Conservation (phyloP, 2,888 invertebrate species). For the Heliconius cydno region DNA sequence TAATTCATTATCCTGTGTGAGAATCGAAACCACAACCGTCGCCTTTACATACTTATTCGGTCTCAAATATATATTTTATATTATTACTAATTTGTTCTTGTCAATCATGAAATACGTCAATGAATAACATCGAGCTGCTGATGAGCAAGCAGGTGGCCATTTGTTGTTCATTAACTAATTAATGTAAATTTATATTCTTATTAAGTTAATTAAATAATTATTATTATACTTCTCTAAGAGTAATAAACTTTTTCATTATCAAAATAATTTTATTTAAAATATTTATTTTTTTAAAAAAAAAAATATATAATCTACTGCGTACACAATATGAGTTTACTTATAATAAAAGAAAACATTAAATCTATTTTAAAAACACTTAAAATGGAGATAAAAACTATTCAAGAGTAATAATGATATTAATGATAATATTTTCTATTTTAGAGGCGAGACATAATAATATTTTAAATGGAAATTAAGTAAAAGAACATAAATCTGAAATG, state of each 20-base stretch:
- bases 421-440: too few species aligned
- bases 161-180: slow-evolving; percentile 1
- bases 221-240: neutral
- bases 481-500: neutral
- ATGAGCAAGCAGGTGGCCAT: slow-evolving; percentile 9
- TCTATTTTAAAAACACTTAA: too few species aligned
- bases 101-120: slow-evolving; percentile 5
- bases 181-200: neutral
- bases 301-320: neutral
- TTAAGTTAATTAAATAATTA: neutral
- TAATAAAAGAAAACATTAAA: too few species aligned
- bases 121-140: neutral
- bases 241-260: too few species aligned
- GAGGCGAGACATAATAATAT: neutral
- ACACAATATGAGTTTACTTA: too few species aligned
- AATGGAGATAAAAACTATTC: neutral
- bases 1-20: too few species aligned
- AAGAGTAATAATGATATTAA: too few species aligned
- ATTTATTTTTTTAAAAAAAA: neutral
- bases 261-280: neutral
- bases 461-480: neutral
- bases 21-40: too few species aligned
- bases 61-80: too few species aligned
- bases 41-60: too few species aligned
- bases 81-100: neutral